phyloP scores from a whole-genome alignment of 37 sponge, comb jelly and placozoan species.

The Bolinopsis microptera region DNA sequence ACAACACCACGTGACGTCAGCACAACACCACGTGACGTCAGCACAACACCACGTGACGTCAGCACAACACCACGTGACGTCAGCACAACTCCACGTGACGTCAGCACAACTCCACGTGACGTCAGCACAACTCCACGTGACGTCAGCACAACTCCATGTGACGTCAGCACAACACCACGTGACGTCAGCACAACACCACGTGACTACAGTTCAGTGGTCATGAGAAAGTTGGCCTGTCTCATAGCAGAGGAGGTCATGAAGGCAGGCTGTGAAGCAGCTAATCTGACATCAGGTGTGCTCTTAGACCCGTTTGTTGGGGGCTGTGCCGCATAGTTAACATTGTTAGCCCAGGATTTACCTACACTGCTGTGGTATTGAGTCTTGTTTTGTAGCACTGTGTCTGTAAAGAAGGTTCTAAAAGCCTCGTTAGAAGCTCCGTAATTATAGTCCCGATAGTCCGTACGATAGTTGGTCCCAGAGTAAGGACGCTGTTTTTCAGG shows the following conservation, averaged over 20 bases:
- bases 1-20: too few relatives aligned
- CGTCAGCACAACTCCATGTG: too few relatives aligned
- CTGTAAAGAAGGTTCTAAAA: conserved; percentile 11
- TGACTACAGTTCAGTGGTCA: conserved; percentile 45
- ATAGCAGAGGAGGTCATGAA: conserved; percentile 41
- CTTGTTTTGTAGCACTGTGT: conserved; percentile 38
- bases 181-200: not conserved
- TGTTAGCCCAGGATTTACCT: conserved; percentile 3
- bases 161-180: too few relatives aligned
- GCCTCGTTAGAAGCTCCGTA: not conserved
- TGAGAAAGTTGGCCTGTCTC: conserved; percentile 40
- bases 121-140: too few relatives aligned
- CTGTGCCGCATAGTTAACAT: not conserved
- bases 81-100: too few relatives aligned
- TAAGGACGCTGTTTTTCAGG: not conserved
- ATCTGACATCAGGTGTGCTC: conserved; percentile 55
- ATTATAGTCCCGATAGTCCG: not conserved
- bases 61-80: too few relatives aligned
- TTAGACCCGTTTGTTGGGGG: not conserved
- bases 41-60: too few relatives aligned
- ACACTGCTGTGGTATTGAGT: not conserved
- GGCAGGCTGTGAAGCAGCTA: conserved; percentile 59
- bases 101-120: too few relatives aligned
- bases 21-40: too few relatives aligned
- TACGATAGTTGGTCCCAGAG: not conserved